These are phyloP conservation scores for Drosophila lowei DNA, from an alignment of 1,140 invertebrate genomes.

Conservation along the genomic window DNA sequence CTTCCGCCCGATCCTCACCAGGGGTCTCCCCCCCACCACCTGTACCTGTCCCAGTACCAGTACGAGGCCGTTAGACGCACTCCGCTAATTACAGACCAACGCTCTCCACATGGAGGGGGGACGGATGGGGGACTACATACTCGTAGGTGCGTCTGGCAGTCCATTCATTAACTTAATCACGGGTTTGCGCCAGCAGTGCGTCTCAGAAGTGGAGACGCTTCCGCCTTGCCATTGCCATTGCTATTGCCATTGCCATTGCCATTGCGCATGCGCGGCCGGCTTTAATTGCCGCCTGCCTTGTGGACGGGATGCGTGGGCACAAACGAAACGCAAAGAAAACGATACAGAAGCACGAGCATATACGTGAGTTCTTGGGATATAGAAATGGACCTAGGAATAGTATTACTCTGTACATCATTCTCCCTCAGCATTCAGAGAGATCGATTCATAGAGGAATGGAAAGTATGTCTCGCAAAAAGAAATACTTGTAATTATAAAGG, in stretches of 20 bases:
- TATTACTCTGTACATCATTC: too few species aligned
- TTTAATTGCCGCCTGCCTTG: conserved; percentile 29
- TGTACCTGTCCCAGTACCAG: neutral
- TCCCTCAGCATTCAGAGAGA: too few species aligned
- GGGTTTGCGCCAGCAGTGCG: conserved; percentile 55
- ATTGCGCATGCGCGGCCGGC: conserved; percentile 19
- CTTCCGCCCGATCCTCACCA: neutral
- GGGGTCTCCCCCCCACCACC: too few species aligned
- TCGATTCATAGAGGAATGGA: too few species aligned
- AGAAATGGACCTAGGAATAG: too few species aligned
- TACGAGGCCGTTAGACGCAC: conserved; percentile 35
- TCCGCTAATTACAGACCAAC: conserved; percentile 44
- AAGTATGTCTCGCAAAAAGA: too few species aligned
- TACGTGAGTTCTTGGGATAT: too few species aligned
- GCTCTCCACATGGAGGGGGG: too few species aligned
- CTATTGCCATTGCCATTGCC: conserved; percentile 15
- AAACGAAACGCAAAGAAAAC: neutral
- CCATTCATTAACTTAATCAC: conserved; percentile 63
- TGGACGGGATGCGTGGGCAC: neutral
- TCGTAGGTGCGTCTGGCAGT: conserved; percentile 17
- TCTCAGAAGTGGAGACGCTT: conserved; percentile 39
- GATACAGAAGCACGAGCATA: too few species aligned
- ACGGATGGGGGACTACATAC: too few species aligned
- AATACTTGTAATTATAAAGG: too few species aligned
- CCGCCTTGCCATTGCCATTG: conserved; percentile 21